A percentile compares a stretch with the other conserved stretches of the same genome.
Evolutionary conservation across 1,140 invertebrate genomes (phyloP).

Genomic region (Heliconius hermathena): DNA sequence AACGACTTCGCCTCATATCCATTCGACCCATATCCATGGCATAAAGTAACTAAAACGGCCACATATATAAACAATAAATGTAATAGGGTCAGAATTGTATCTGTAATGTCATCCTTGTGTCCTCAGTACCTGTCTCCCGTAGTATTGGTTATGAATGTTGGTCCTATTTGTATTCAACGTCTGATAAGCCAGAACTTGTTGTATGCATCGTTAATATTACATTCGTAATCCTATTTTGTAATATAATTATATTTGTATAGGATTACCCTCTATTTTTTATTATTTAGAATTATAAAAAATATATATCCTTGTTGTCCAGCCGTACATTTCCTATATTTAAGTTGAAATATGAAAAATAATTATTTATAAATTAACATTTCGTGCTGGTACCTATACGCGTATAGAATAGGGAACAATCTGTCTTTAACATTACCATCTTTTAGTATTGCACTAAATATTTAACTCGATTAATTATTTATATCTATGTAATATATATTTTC

Average conservation of each 20-base stretch:
- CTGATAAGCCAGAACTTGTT: slow-evolving; percentile 23
- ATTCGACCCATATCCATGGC: not conserved
- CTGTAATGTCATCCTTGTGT: slow-evolving; percentile 59
- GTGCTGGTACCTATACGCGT: too few species aligned
- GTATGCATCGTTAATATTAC: slow-evolving; percentile 48
- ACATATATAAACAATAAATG: slow-evolving; percentile 23
- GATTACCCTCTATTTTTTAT: not conserved
- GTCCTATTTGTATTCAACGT: slow-evolving; percentile 45
- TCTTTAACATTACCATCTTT: too few species aligned
- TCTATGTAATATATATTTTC: slow-evolving; percentile 6
- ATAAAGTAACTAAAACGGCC: not conserved
- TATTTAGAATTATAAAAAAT: too few species aligned
- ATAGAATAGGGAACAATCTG: too few species aligned
- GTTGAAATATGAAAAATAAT: too few species aligned
- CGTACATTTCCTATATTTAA: not conserved
- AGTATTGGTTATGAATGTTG: not conserved
- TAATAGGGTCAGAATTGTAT: slow-evolving; percentile 59
- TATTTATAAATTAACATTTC: too few species aligned
- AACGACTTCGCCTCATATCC: not conserved
- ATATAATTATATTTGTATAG: slow-evolving; percentile 23
- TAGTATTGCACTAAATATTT: too few species aligned
- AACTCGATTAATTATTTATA: not conserved
- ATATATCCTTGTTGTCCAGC: not conserved
- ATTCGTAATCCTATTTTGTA: slow-evolving; percentile 37
- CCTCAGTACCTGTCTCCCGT: not conserved